Percentiles rank a stretch among this genome's conserved stretches.
phyloP scores from a whole-genome alignment of 2,113 vertebrate species.

The Gymnogyps californianus region DNA sequence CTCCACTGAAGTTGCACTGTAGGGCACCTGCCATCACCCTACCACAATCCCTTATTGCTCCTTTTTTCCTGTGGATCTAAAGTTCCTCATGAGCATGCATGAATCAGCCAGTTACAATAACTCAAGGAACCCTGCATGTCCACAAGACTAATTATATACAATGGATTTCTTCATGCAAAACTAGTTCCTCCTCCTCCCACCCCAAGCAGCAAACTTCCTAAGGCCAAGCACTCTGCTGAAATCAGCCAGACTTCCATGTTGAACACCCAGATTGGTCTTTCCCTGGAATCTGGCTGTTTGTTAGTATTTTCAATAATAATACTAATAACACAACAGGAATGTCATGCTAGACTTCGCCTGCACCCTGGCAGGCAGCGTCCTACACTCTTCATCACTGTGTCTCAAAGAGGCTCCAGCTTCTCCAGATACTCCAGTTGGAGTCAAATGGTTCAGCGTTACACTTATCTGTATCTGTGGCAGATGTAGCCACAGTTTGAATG shows the following conservation, averaged over 20 bases:
- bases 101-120: neutral
- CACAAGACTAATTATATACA: neutral
- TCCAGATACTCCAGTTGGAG: neutral
- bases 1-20: neutral
- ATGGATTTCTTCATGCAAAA: neutral
- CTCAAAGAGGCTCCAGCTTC: neutral
- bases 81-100: neutral
- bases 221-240: neutral
- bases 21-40: neutral
- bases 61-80: neutral
- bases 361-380: neutral
- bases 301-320: neutral
- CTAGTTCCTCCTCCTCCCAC: neutral
- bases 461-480: neutral
- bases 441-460: neutral
- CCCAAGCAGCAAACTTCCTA: neutral
- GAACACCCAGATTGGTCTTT: neutral
- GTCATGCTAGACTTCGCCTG: neutral
- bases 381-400: neutral
- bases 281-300: neutral
- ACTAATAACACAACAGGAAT: neutral
- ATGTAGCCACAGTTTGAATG: neutral
- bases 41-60: neutral
- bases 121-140: neutral
- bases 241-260: neutral